These are phyloP conservation scores for Silurus asotus DNA, from an alignment of 2,113 vertebrate genomes.

Conservation along the genomic window DNA sequence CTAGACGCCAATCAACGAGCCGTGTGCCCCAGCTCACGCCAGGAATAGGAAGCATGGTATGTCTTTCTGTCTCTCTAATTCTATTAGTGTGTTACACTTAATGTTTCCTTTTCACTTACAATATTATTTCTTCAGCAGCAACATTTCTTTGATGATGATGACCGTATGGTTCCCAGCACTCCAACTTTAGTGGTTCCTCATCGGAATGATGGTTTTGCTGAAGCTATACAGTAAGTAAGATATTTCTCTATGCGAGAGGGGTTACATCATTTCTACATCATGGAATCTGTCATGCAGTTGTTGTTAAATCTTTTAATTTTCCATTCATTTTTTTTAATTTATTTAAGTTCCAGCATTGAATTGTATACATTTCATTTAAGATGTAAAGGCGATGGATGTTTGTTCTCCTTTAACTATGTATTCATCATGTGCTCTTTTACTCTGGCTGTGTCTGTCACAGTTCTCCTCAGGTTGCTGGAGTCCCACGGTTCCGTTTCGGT, in stretches of 20 bases:
- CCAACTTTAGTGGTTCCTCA: constrained; percentile 95
- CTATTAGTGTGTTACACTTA: neutral
- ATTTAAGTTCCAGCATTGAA: neutral
- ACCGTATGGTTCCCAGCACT: constrained; percentile 97
- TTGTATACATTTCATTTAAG: neutral
- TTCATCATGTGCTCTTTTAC: neutral
- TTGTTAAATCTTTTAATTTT: neutral
- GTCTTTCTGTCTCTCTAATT: neutral
- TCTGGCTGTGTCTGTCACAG: constrained; percentile 63
- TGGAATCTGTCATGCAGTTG: neutral
- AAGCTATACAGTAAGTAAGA: constrained; percentile 92
- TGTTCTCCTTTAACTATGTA: neutral
- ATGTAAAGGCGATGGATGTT: neutral
- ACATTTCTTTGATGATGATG: constrained; percentile 98
- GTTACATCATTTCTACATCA: neutral
- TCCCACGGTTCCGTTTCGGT: constrained; percentile 93
- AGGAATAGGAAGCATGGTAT: constrained; percentile 90
- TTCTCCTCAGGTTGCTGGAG: constrained; percentile 94
- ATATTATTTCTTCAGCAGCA: constrained; percentile 72
- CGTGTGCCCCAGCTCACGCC: constrained; percentile 94
- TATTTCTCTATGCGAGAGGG: neutral
- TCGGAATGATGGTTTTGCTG: constrained; percentile 95
- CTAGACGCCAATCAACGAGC: constrained; percentile 85
- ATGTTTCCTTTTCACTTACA: neutral
- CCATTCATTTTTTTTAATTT: neutral